Evolutionary conservation across 2,113 vertebrate genomes (phyloP).

Genomic region (Siniperca chuatsi): DNA sequence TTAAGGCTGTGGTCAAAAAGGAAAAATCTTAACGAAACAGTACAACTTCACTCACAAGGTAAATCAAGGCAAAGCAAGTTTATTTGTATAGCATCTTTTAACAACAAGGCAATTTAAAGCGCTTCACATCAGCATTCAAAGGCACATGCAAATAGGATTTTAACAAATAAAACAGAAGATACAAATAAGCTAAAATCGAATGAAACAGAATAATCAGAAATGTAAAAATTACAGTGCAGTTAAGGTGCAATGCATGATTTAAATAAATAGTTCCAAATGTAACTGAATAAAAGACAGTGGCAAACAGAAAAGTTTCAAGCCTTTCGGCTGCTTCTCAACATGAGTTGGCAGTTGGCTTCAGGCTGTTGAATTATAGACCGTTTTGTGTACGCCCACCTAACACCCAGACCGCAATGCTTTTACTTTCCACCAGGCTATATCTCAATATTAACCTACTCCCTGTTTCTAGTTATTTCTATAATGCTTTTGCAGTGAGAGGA

Average conservation of each 20-base stretch:
- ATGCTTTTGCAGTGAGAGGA: slow-evolving; percentile 20
- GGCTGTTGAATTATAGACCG: slow-evolving; percentile 21
- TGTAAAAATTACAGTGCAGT: background rate
- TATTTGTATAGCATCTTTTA: background rate
- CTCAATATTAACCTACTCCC: slow-evolving; percentile 13
- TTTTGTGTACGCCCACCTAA: slow-evolving; percentile 29
- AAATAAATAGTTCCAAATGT: background rate
- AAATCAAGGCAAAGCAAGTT: background rate
- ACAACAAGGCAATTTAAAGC: background rate
- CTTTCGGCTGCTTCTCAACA: slow-evolving; percentile 19
- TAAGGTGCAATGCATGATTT: background rate
- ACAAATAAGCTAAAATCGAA: background rate
- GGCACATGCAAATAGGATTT: background rate
- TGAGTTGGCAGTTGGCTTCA: slow-evolving; percentile 12
- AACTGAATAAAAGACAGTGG: background rate
- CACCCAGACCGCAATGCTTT: background rate
- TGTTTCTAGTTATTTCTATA: slow-evolving; percentile 25
- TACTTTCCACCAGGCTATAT: slow-evolving; percentile 1
- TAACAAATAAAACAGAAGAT: background rate
- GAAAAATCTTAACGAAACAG: background rate
- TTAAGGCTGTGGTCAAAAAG: background rate
- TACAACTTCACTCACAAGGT: background rate
- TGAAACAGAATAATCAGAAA: background rate
- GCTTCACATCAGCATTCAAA: background rate
- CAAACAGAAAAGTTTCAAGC: slow-evolving; percentile 27